Base-by-base conservation (phyloP, 2,797 vertebrate genomes). In the Nyctalus aviator region DNA sequence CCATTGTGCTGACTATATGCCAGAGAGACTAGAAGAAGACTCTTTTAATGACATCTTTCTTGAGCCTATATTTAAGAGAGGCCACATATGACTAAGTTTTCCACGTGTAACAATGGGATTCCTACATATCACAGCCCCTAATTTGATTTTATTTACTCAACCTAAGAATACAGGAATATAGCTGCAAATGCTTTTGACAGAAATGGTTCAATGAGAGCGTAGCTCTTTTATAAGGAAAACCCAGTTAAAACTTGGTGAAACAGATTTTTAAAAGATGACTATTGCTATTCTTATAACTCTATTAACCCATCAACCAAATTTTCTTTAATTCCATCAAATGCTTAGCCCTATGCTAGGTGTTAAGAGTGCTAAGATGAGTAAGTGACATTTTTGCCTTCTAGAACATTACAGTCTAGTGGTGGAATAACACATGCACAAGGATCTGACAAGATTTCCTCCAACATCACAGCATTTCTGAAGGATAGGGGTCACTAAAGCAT, bases 241-340 rank as follows among this genome's bases (percentile, higher is more conserved):
- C 86, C 46, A 41, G 64, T 46, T 66, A 83, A 93, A 95, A 87
- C 4, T 3, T 32, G 35, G 46, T 57, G n/a, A 83, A 92, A 88
- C 9, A 91, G 18, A 68, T 62, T 82, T 69, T n/a, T 23, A 25
- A 66, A 78, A 86, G 14, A 78, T 53, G 57, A 15, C 12, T 62
- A 48, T 27, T 93, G 41, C 32, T 69, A 37, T 68, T 46, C 30
- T 46, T 87, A 44, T 21, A 59, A 79, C 3, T 71, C 13, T 64
- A 50, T 48, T 44, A 62, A 64, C 32, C 27, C 62, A 68, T 57
- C n/a, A 44, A 48, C n/a, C 41, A 81, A 66, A 79, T 64, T 32
- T 41, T 50, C 10, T 41, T 41, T 18, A 76, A 81, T 53, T 76
- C 7, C 88, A 18, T 46, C 20, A 84, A 64, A 44, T 59, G 23